Percentiles rank a stretch among this genome's conserved stretches.
These are phyloP conservation scores for Pachyuromys duprasi DNA, from an alignment of 2,797 vertebrate genomes.

Conservation along the genomic window DNA sequence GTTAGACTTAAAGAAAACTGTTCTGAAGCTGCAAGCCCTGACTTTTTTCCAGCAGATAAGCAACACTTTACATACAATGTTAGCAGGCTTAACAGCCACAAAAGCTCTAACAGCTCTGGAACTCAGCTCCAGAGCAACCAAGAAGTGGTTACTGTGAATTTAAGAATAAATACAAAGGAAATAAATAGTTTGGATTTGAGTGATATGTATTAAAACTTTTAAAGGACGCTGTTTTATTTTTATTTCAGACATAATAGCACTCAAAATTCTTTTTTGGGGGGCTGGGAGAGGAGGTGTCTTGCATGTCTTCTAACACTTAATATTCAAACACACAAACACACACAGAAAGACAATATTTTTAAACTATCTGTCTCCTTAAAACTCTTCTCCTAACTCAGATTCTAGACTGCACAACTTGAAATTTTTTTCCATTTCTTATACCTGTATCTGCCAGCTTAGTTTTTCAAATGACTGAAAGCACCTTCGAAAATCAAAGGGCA, in stretches of 20 bases:
- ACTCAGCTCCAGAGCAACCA: background rate
- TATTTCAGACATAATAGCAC: slow-evolving; percentile 33
- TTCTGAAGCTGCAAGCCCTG: background rate
- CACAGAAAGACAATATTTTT: background rate
- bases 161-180: slow-evolving; percentile 31
- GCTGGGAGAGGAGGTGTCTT: background rate
- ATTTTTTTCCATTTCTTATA: background rate
- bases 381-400: slow-evolving; percentile 8
- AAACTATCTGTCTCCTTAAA: slow-evolving; percentile 32
- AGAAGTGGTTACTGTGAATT: background rate
- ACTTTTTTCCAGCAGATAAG: slow-evolving; percentile 25
- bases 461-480: slow-evolving; percentile 26
- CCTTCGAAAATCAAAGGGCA: slow-evolving; percentile 25
- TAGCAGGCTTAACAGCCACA: background rate
- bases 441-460: background rate
- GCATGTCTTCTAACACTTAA: background rate
- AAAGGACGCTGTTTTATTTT: slow-evolving; percentile 46
- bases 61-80: background rate
- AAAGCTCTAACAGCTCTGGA: background rate
- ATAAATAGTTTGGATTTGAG: slow-evolving; percentile 33
- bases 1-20: background rate
- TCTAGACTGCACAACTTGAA: slow-evolving; percentile 29
- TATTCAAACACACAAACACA: background rate
- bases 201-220: background rate
- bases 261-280: background rate